phyloP scores from a whole-genome alignment of 2,888 invertebrate genomes.

The Amiota communis region DNA sequence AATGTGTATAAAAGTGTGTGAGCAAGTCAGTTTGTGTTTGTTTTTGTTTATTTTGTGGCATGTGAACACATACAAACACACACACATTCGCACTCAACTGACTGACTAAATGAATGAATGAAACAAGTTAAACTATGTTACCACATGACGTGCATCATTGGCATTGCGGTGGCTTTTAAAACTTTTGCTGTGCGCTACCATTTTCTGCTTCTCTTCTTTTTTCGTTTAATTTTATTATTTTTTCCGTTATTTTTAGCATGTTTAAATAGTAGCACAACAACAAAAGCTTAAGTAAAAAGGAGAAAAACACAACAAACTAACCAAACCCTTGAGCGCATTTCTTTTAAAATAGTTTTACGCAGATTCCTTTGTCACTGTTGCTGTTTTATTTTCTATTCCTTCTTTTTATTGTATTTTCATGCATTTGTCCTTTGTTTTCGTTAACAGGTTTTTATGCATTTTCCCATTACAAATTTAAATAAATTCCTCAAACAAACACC shows the following conservation, averaged over 20 bases:
- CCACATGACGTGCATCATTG: conserved; percentile 50
- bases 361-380: neutral
- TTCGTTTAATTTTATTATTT: conserved; percentile 12
- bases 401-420: neutral
- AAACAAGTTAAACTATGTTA: conserved; percentile 44
- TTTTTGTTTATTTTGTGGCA: conserved; percentile 6
- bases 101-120: neutral
- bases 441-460: too few species aligned
- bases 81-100: neutral
- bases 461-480: too few species aligned
- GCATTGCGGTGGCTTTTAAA: conserved; percentile 60
- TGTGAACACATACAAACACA: conserved; percentile 16
- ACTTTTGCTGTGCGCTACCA: conserved; percentile 44
- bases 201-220: too few species aligned
- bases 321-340: conserved; percentile 16
- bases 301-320: conserved; percentile 2
- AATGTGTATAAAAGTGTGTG: neutral
- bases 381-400: neutral
- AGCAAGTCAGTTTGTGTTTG: conserved; percentile 10
- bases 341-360: conserved; percentile 5
- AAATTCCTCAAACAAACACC: too few species aligned
- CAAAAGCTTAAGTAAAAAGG: conserved; percentile 15
- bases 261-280: conserved; percentile 42
- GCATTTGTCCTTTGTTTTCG: too few species aligned
- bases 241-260: neutral